These are phyloP conservation scores for Drosophila longiperda DNA, from an alignment of 2,888 invertebrate species.

Conservation along the genomic window DNA sequence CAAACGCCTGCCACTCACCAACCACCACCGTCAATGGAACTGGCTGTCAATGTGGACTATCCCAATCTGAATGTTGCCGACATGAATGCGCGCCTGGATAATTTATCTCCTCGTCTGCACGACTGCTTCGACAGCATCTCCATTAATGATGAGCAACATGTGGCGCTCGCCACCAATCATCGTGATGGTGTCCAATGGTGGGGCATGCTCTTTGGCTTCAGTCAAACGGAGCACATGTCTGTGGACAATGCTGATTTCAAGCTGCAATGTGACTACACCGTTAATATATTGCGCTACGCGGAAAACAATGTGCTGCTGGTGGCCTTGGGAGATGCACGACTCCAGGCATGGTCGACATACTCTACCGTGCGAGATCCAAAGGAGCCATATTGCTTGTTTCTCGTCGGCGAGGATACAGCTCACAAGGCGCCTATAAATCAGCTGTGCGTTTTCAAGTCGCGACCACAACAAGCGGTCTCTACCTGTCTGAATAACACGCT, in stretches of 20 bases:
- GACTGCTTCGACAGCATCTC: conserved; percentile 82
- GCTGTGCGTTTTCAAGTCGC: conserved; percentile 72
- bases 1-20: conserved; percentile 75
- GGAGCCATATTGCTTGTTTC: conserved; percentile 80
- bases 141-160: conserved; percentile 67
- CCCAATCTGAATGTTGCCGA: conserved; percentile 84
- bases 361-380: conserved; percentile 72
- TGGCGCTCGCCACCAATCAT: conserved; percentile 80
- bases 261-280: conserved; percentile 71
- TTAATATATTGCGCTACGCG: conserved; percentile 80
- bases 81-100: conserved; percentile 79
- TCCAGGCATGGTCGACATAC: conserved; percentile 84
- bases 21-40: conserved; percentile 77
- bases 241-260: conserved; percentile 73
- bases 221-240: conserved; percentile 58
- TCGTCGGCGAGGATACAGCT: conserved; percentile 78
- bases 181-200: conserved; percentile 82
- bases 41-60: conserved; percentile 79
- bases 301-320: conserved; percentile 79
- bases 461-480: conserved; percentile 72
- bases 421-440: conserved; percentile 81
- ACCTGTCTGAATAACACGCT: conserved; percentile 80
- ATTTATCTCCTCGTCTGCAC: conserved; percentile 77
- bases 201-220: conserved; percentile 82
- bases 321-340: conserved; percentile 74